Evolutionary conservation across 1,140 invertebrate genomes (phyloP), one percentile per base, ranked within the genome.

Genomic region (Drosophila setifemur): DNA sequence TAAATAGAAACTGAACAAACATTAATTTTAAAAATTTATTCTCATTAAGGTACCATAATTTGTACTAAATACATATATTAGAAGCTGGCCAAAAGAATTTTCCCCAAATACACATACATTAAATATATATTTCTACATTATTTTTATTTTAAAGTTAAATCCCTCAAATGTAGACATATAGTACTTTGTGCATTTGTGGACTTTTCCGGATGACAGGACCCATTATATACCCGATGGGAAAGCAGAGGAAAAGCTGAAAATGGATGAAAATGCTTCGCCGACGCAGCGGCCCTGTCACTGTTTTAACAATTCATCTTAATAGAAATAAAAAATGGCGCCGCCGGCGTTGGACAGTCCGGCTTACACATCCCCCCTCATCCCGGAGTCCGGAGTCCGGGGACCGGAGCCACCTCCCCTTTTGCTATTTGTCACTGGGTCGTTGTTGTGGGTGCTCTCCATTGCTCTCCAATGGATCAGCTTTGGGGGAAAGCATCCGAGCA

Each of bases 281-380:
- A 49, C 70, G 58, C 64, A 54, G 71, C 23, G 35, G 58, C 61
- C n/a, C 78, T 83, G 78, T 83, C 78, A 78, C 69, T 70, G 79
- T 78, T 83, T 78, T 70, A 83, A 83, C 78, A 85, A 83, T 83
- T 83, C 78, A 83, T 83, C 78, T 83, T 83, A 83, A 83, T 83
- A 83, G 64, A 85, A 69, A 77, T 83, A 83, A 83, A 85, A 83
- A 83, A 83, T 83, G 79, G 78, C 73, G 58, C 63, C 79, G 60
- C 57, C 67, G 74, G 66, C 72, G 53, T 81, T 81, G 76, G 68
- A 70, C 78, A 83, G 78, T 83, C 78, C 74, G 54, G 40, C 55
- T 55, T 49, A 49, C 52, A n/a, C n/a, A n/a, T n/a, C 43, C 52
- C 29, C 43, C 2, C 33, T 21, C 21, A 11, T 3, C 16, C 18